Conservation (phyloP, 1,140 invertebrate species). For the Drosophila nikananu region DNA sequence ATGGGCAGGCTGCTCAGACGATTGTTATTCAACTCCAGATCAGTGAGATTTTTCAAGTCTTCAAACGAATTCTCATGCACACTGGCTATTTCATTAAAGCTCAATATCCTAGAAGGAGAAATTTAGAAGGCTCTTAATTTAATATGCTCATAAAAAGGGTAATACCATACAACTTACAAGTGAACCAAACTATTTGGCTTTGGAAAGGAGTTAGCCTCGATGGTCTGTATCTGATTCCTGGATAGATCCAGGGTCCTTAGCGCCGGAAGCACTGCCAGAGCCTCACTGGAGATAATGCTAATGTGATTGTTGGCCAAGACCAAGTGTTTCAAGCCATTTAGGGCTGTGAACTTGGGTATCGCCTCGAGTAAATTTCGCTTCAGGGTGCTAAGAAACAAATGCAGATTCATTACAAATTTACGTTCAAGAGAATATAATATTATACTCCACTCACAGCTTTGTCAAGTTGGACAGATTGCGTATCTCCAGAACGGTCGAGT, state of each 20-base stretch:
- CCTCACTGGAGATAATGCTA: slow-evolving; percentile 86
- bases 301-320: slow-evolving; percentile 89
- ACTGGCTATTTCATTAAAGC: slow-evolving; percentile 90
- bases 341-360: slow-evolving; percentile 75
- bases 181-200: slow-evolving; percentile 84
- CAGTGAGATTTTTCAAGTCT: slow-evolving; percentile 90
- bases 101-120: slow-evolving; percentile 88
- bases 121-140: not conserved
- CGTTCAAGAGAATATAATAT: too few species aligned
- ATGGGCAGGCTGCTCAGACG: slow-evolving; percentile 89
- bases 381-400: slow-evolving; percentile 39
- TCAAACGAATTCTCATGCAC: slow-evolving; percentile 90
- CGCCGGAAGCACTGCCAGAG: slow-evolving; percentile 88
- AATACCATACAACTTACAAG: slow-evolving; percentile 84
- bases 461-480: slow-evolving; percentile 85
- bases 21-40: slow-evolving; percentile 94
- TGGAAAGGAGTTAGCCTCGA: slow-evolving; percentile 86
- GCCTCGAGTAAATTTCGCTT: slow-evolving; percentile 77
- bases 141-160: not conserved
- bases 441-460: slow-evolving; percentile 64
- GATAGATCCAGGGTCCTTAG: slow-evolving; percentile 88
- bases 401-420: not conserved
- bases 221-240: slow-evolving; percentile 88
- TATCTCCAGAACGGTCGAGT: slow-evolving; percentile 86
- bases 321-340: slow-evolving; percentile 85